A percentile compares a stretch with the other conserved stretches of the same genome.
These are phyloP conservation scores for Bradysia coprophila DNA, from an alignment of 1,140 invertebrate genomes.

Conservation along the genomic window DNA sequence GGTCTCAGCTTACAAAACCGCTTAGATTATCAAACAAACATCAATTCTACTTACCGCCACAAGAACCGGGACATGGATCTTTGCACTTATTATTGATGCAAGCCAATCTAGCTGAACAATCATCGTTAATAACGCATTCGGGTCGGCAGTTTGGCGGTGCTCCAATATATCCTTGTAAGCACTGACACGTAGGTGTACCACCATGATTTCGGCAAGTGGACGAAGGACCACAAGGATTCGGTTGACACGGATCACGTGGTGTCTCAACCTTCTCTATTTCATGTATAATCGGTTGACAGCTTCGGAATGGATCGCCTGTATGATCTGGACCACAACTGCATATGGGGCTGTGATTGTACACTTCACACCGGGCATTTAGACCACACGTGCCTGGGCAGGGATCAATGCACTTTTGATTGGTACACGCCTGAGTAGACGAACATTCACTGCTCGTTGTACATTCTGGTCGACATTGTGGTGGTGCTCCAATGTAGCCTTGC, in stretches of 20 bases:
- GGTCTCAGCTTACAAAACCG: conserved; percentile 52
- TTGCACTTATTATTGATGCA: conserved; percentile 60
- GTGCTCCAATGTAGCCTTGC: conserved; percentile 31
- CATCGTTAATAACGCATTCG: conserved; percentile 60
- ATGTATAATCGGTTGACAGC: conserved; percentile 27
- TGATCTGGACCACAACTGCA: conserved; percentile 60
- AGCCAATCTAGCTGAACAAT: conserved; percentile 54
- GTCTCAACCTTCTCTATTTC: conserved; percentile 41
- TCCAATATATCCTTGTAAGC: conserved; percentile 53
- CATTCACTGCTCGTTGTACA: conserved; percentile 34
- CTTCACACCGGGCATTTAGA: conserved; percentile 44
- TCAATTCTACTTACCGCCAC: conserved; percentile 55
- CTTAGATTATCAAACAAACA: conserved; percentile 51
- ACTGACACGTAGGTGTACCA: conserved; percentile 52
- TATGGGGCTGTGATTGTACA: conserved; percentile 68
- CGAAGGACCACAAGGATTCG: conserved; percentile 61
- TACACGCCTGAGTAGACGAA: conserved; percentile 42
- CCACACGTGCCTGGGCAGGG: conserved; percentile 50
- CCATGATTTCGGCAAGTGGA: conserved; percentile 40
- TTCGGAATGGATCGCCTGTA: conserved; percentile 64
- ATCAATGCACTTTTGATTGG: conserved; percentile 47
- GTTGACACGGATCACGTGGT: conserved; percentile 37
- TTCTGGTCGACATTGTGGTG: conserved; percentile 30
- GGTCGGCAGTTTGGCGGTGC: conserved; percentile 59
- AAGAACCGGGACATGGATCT: conserved; percentile 61